Conservation (phyloP, 2,797 vertebrate genomes). For the Sebastes dallii region DNA sequence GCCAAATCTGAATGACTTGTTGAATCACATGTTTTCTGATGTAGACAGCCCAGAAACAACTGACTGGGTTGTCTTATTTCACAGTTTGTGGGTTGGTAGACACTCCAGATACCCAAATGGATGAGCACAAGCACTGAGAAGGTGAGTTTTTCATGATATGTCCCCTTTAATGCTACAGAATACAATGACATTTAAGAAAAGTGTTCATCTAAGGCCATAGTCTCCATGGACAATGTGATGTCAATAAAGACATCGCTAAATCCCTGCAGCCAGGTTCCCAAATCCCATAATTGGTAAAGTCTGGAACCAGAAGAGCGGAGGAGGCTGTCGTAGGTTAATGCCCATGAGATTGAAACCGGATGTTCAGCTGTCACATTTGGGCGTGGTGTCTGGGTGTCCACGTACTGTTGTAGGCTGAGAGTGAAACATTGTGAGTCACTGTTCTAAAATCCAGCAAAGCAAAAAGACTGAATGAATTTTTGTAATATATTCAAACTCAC, state of each 20-base stretch:
- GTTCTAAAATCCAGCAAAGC: neutral
- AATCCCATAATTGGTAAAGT: neutral
- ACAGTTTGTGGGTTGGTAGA: no score
- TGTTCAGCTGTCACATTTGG: neutral
- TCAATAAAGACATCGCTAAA: neutral
- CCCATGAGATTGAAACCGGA: neutral
- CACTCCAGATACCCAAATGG: no score
- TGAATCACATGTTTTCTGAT: no score
- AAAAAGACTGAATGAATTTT: neutral
- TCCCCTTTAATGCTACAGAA: no score
- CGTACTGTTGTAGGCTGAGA: neutral
- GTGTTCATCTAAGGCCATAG: neutral
- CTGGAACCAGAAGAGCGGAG: neutral
- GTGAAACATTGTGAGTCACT: neutral
- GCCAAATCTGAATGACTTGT: no score
- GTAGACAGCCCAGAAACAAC: no score
- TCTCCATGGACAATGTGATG: neutral
- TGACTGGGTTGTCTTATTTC: no score
- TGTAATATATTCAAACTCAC: constrained; percentile 7
- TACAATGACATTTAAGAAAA: neutral
- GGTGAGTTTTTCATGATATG: no score
- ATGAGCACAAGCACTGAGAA: no score
- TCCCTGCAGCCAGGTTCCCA: neutral
- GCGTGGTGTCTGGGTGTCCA: neutral
- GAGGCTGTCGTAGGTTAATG: neutral